Percentiles rank a stretch among this genome's conserved stretches.
phyloP scores from a whole-genome alignment of 2,113 vertebrate species.

The Herpailurus yagouaroundi region DNA sequence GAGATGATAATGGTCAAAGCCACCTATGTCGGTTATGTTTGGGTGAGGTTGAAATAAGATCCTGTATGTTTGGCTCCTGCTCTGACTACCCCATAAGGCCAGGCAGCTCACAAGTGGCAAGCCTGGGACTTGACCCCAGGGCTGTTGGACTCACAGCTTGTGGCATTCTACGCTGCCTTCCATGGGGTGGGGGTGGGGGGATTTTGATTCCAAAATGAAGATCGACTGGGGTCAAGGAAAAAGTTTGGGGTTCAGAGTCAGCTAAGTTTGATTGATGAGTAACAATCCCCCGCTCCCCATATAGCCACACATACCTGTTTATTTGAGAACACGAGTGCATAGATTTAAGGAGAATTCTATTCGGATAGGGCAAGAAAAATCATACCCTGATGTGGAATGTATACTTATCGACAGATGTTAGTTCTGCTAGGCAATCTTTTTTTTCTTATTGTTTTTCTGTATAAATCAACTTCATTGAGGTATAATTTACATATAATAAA shows the following conservation, averaged over 20 bases:
- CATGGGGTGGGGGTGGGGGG: not conserved
- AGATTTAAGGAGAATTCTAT: slow-evolving; percentile 35
- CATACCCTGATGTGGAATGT: not conserved
- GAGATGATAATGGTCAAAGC: not conserved
- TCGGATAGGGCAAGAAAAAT: slow-evolving; percentile 20
- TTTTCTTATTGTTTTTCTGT: slow-evolving; percentile 55
- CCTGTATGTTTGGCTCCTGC: not conserved
- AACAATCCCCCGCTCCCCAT: not conserved
- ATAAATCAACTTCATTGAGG: slow-evolving; percentile 51
- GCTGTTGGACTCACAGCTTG: not conserved
- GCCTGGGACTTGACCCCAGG: slow-evolving; percentile 26
- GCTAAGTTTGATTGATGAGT: not conserved
- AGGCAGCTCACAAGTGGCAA: not conserved
- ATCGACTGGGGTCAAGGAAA: not conserved
- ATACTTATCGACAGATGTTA: slow-evolving; percentile 31
- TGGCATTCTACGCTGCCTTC: not conserved
- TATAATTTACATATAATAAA: slow-evolving; percentile 50
- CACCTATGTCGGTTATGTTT: not conserved
- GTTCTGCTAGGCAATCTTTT: slow-evolving; percentile 42
- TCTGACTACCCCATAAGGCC: not conserved
- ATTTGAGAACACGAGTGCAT: not conserved
- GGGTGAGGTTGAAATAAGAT: slow-evolving; percentile 1
- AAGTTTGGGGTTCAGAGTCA: slow-evolving; percentile 13
- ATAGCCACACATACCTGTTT: not conserved
- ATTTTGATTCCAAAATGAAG: slow-evolving; percentile 53